Conservation (phyloP, 2,113 vertebrate species). For the Oxyruncus cristatus region DNA sequence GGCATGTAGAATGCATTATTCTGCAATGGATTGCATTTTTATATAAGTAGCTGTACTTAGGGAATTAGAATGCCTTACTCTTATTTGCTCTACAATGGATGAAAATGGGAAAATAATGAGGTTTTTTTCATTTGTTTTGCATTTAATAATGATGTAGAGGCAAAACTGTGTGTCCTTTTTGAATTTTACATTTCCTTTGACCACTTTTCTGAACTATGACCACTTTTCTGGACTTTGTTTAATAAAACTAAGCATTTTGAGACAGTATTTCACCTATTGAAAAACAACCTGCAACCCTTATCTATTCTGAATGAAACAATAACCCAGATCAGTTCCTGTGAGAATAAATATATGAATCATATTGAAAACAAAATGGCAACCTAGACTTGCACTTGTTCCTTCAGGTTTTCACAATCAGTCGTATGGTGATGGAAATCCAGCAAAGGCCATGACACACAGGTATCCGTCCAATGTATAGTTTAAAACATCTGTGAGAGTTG, state of each 20-base stretch:
- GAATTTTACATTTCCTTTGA: neutral
- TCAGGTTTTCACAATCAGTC: conserved; percentile 39
- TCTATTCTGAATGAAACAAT: neutral
- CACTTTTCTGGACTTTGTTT: neutral
- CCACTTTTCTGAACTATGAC: neutral
- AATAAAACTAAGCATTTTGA: neutral
- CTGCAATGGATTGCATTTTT: neutral
- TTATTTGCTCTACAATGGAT: neutral
- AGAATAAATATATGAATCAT: neutral
- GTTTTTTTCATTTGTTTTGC: neutral
- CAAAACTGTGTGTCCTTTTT: neutral
- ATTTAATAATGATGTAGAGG: neutral
- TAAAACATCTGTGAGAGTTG: neutral
- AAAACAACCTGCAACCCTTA: neutral
- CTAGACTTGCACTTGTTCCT: neutral
- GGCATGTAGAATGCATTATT: neutral
- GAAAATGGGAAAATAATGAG: neutral
- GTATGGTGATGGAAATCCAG: neutral
- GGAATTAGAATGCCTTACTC: neutral
- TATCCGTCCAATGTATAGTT: neutral
- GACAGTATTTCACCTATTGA: neutral
- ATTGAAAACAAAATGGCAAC: neutral
- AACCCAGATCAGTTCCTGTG: neutral
- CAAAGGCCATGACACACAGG: conserved; percentile 33
- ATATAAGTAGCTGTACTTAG: neutral